Conservation (phyloP, 2,888 invertebrate species). For the Panorpa germanica region DNA sequence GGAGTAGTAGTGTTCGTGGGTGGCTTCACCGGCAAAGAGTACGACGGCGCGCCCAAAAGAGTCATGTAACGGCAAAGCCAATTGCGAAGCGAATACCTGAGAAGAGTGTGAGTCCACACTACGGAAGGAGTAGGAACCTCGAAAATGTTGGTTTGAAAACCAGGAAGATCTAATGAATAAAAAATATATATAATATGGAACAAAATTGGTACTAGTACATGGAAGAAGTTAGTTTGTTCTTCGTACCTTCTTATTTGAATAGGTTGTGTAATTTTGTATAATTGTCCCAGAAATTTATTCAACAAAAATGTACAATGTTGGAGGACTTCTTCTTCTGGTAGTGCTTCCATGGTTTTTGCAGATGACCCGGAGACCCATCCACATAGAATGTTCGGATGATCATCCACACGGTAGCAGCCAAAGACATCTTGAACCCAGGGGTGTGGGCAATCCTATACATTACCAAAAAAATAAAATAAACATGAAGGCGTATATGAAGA, state of each 20-base stretch:
- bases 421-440: conserved; percentile 38
- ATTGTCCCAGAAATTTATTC: conserved; percentile 29
- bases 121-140: conserved; percentile 46
- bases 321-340: conserved; percentile 28
- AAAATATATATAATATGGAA: no score
- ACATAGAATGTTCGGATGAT: conserved; percentile 32
- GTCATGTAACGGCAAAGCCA: conserved; percentile 30
- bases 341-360: conserved; percentile 31
- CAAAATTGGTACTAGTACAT: no score
- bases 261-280: conserved; percentile 29
- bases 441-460: no score
- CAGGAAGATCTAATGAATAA: conserved; percentile 36
- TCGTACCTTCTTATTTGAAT: not conserved
- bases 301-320: conserved; percentile 30
- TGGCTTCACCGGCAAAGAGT: conserved; percentile 50
- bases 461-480: no score
- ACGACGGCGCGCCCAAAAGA: conserved; percentile 28
- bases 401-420: conserved; percentile 36
- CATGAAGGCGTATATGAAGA: no score
- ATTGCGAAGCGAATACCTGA: conserved; percentile 28
- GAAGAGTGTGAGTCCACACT: conserved; percentile 33
- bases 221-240: not conserved
- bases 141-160: conserved; percentile 35
- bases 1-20: conserved; percentile 41
- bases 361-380: conserved; percentile 41